These are phyloP conservation scores for Cairina moschata DNA, from an alignment of 2,113 vertebrate species.

Conservation along the genomic window DNA sequence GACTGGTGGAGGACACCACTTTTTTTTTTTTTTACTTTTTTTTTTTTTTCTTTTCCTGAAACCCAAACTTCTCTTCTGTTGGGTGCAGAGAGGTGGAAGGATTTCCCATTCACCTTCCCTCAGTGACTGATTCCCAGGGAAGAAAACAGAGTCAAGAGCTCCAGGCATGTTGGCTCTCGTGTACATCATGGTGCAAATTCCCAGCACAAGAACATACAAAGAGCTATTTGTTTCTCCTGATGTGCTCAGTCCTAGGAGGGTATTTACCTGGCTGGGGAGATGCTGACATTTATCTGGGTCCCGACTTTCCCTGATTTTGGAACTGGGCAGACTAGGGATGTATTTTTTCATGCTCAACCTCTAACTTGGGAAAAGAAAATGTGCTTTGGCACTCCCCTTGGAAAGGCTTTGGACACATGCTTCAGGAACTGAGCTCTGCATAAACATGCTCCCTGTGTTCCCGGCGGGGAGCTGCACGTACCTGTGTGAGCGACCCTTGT, in stretches of 20 bases:
- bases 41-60: neutral
- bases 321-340: neutral
- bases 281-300: neutral
- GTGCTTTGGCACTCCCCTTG: neutral
- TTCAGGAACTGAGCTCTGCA: neutral
- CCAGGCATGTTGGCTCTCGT: neutral
- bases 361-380: neutral
- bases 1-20: neutral
- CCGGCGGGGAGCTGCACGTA: neutral
- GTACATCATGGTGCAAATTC: neutral
- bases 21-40: too few relatives aligned
- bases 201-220: neutral
- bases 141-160: neutral
- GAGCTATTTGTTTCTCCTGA: neutral
- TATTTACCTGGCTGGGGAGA: neutral
- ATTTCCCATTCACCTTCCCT: rapidly evolving
- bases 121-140: rapidly evolving
- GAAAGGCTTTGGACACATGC: neutral
- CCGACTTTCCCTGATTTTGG: neutral
- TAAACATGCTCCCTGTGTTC: neutral
- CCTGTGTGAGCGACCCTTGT: rapidly evolving
- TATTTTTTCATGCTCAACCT: neutral
- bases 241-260: neutral
- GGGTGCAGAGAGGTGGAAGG: rapidly evolving
- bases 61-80: neutral